These are phyloP conservation scores for Nycticryphes semicollaris DNA, from an alignment of 2,113 vertebrate genomes.

Conservation along the genomic window DNA sequence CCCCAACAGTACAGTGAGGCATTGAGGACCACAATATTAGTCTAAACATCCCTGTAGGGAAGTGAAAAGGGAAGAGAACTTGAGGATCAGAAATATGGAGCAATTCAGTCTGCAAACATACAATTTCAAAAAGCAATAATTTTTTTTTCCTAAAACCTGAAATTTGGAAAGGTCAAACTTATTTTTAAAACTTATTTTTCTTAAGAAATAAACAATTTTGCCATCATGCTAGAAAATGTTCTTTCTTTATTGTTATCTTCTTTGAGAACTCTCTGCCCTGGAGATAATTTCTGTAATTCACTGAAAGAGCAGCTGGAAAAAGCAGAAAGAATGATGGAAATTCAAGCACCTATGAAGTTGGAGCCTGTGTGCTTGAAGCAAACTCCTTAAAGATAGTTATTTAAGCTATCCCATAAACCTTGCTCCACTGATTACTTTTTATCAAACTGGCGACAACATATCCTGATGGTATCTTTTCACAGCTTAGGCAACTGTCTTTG, in stretches of 20 bases:
- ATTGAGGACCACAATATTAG: background rate
- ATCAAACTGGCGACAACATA: background rate
- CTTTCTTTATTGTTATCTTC: constrained; percentile 1
- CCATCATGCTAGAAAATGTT: background rate
- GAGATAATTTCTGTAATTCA: constrained; percentile 33
- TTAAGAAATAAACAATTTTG: constrained; percentile 37
- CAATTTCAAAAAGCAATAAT: background rate
- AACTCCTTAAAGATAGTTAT: background rate
- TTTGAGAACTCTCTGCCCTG: background rate
- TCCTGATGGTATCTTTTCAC: background rate
- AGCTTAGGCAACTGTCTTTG: background rate
- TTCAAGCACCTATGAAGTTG: background rate
- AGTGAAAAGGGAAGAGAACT: background rate
- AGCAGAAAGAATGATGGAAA: background rate
- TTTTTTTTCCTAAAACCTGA: background rate
- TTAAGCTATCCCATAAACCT: background rate
- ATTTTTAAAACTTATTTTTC: constrained; percentile 19
- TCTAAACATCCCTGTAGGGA: background rate
- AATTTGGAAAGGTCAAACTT: constrained; percentile 32
- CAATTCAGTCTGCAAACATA: background rate
- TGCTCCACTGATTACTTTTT: background rate
- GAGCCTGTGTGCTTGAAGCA: background rate
- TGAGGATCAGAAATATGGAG: background rate
- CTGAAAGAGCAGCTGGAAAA: background rate
- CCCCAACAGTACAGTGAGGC: background rate